Conservation (phyloP, 2,888 invertebrate species). For the Perdita meconis region DNA sequence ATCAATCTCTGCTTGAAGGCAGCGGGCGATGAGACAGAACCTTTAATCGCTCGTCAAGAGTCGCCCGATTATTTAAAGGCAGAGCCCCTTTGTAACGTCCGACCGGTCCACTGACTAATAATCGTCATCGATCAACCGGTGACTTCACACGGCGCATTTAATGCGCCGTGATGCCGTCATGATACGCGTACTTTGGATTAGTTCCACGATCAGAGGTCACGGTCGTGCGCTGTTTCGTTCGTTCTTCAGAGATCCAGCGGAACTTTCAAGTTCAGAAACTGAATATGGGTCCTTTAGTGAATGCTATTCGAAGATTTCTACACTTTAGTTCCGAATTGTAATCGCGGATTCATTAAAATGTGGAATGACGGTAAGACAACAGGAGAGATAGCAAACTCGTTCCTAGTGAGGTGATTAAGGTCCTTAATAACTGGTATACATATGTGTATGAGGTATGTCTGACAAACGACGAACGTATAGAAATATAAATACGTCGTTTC, state of each 20-base stretch:
- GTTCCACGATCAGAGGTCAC: slow-evolving; percentile 78
- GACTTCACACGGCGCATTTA: slow-evolving; percentile 78
- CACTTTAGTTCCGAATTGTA: background rate
- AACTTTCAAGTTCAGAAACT: background rate
- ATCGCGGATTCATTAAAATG: background rate
- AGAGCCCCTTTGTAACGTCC: slow-evolving; percentile 68
- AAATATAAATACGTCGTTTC: slow-evolving; percentile 69
- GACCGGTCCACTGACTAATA: slow-evolving; percentile 79
- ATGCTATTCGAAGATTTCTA: background rate
- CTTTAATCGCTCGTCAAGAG: slow-evolving; percentile 72
- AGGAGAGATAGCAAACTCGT: slow-evolving; percentile 11
- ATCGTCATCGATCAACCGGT: slow-evolving; percentile 81
- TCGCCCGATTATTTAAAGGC: slow-evolving; percentile 71
- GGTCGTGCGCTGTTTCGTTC: slow-evolving; percentile 64
- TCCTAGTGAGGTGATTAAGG: slow-evolving; percentile 49
- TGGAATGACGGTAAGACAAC: background rate
- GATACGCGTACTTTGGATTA: slow-evolving; percentile 81
- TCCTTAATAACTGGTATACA: slow-evolving; percentile 46
- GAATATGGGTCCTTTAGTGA: background rate
- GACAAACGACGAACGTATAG: slow-evolving; percentile 67
- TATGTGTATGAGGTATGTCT: slow-evolving; percentile 15
- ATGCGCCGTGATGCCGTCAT: slow-evolving; percentile 78
- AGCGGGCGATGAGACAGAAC: slow-evolving; percentile 62
- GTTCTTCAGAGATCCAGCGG: slow-evolving; percentile 12
- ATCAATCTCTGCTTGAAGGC: slow-evolving; percentile 62